Percentiles rank a stretch among this genome's conserved stretches.
Conservation (phyloP, 37 sponge, comb jelly and placozoan species). For the Chondrosia reniformis region DNA sequence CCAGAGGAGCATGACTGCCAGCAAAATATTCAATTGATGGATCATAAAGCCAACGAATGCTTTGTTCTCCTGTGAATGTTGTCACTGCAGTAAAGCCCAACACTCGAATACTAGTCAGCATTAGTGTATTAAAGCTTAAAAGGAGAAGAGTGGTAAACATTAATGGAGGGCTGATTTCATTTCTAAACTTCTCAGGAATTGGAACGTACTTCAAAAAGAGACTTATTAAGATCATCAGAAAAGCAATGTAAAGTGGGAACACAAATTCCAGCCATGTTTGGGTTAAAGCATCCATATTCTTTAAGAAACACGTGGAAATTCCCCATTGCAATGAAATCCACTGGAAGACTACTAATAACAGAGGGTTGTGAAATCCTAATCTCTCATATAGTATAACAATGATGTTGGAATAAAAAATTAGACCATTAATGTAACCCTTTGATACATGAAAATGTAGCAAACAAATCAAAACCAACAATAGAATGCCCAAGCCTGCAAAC, state of each 20-base stretch:
- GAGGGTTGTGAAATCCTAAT: background rate
- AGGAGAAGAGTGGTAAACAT: constrained; percentile 35
- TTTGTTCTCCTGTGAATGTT: too few relatives aligned
- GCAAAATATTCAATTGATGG: too few relatives aligned
- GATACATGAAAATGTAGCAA: constrained; percentile 27
- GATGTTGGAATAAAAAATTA: constrained; percentile 35
- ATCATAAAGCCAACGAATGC: too few relatives aligned
- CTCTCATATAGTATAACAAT: background rate
- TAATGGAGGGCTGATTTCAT: constrained; percentile 8
- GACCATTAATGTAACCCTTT: constrained; percentile 27
- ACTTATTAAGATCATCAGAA: constrained; percentile 21
- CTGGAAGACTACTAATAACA: background rate
- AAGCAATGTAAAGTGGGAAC: constrained; percentile 42
- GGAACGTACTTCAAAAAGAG: background rate
- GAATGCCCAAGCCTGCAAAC: constrained; percentile 18
- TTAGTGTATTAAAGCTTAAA: constrained; percentile 26
- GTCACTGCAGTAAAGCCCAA: constrained; percentile 4
- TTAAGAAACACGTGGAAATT: constrained; percentile 30
- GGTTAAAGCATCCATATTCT: constrained; percentile 36
- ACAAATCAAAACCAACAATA: constrained; percentile 12
- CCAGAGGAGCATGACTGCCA: too few relatives aligned
- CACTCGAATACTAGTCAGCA: constrained; percentile 23
- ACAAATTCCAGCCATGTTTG: constrained; percentile 29
- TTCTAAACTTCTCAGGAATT: background rate
- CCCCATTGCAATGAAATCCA: constrained; percentile 41